Evolutionary conservation across 2,888 invertebrate genomes (phyloP), one percentile per base, ranked within the genome.

Genomic region (Tupiocoris notatus): DNA sequence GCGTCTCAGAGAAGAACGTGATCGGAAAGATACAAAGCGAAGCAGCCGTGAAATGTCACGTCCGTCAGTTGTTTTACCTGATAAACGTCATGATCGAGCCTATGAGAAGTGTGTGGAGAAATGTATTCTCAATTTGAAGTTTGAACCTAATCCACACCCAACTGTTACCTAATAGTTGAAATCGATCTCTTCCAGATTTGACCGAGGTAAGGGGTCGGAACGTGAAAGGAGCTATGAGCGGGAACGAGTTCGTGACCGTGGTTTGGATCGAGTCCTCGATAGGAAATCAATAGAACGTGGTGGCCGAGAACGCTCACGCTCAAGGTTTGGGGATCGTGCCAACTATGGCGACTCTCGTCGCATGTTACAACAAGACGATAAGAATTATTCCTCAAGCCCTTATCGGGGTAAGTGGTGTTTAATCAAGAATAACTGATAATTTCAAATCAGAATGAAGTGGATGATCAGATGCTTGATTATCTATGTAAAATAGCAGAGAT

Each of bases 211-310:
- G 58, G 57, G 76, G 20, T n/a, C 21, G 23, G 65, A 70, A 16
- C 65, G 78, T 25, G 66, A 76, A 54, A 75, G 77, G 22, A 78
- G 74, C 62, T 77, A 70, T 24, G 80, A 78, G 63, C 64, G 80
- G 23, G 79, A 78, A 56, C 78, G 80, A 56, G 79, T 78, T 18
- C 76, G 80, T 68, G 80, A 80, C 20, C 77, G 81, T 39, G 80
- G 78, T 82, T 83, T 21, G 81, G 82, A 21, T 83, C 84, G 74
- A 82, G 80, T 79, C 81, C 82, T 79, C 82, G 83, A 77, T 83
- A 84, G 78, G 82, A 83, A 63, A 74, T 81, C 23, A 79, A 77
- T 63, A 23, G 77, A 67, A 75, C 75, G 78, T 77, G 78, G 77
- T 58, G 39, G 39, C 39, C 39, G 78, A 25, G 77, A 78, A 62